These are phyloP conservation scores for Masnerella sp. DNA, from an alignment of 2,888 invertebrate genomes.

Conservation along the genomic window DNA sequence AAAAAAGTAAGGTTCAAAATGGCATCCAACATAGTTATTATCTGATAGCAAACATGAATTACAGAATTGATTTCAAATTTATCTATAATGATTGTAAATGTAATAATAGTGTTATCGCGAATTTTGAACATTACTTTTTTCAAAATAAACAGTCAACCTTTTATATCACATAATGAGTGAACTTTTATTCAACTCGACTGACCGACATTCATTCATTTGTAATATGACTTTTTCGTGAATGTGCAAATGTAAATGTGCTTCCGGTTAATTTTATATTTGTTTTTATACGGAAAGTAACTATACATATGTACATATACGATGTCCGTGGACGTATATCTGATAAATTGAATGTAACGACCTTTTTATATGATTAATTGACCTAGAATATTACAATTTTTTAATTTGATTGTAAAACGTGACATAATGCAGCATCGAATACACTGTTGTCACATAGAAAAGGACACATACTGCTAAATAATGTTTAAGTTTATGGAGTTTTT, in stretches of 20 bases:
- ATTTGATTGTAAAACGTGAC: constrained; percentile 34
- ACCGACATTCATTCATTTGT: constrained; percentile 47
- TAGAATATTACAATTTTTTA: constrained; percentile 31
- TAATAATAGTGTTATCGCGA: not conserved
- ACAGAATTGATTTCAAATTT: constrained; percentile 7
- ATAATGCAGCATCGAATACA: too few relatives aligned
- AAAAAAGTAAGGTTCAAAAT: constrained; percentile 22
- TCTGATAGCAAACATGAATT: not conserved
- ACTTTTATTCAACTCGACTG: constrained; percentile 13
- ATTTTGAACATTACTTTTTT: constrained; percentile 28
- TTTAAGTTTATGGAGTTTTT: too few relatives aligned
- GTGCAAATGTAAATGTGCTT: constrained; percentile 62
- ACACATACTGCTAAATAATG: too few relatives aligned
- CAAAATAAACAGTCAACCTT: constrained; percentile 29
- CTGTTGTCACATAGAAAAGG: too few relatives aligned
- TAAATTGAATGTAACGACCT: constrained; percentile 58
- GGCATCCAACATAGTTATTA: constrained; percentile 1
- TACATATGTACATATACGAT: constrained; percentile 59
- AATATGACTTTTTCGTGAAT: constrained; percentile 47
- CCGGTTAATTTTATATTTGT: constrained; percentile 54
- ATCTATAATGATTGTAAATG: not conserved
- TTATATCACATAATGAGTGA: constrained; percentile 48
- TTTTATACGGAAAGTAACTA: constrained; percentile 54
- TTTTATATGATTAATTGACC: constrained; percentile 53
- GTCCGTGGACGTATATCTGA: constrained; percentile 58